These are phyloP conservation scores for Melanargia galathea DNA, from an alignment of 2,888 invertebrate genomes.

Conservation along the genomic window DNA sequence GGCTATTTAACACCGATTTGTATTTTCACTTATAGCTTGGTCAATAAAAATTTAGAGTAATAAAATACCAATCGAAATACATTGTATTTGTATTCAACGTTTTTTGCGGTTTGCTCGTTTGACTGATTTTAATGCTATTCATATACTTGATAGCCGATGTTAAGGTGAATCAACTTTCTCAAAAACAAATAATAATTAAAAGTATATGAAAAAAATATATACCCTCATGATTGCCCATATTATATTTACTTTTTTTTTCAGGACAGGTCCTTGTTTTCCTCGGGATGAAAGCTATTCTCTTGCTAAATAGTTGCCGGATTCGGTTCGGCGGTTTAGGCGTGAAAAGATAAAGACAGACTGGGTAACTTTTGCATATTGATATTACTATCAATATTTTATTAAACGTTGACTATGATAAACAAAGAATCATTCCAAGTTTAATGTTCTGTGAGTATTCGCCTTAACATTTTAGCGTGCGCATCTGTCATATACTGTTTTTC, in stretches of 20 bases:
- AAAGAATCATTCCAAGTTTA: not conserved
- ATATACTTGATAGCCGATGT: slow-evolving; percentile 24
- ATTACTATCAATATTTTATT: not conserved
- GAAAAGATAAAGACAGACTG: not conserved
- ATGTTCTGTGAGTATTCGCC: no score
- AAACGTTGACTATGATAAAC: no score
- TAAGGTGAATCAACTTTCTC: slow-evolving; percentile 5
- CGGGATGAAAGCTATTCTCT: no score
- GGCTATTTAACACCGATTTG: slow-evolving; percentile 55
- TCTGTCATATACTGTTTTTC: no score
- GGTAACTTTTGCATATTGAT: not conserved
- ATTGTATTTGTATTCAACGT: slow-evolving; percentile 37
- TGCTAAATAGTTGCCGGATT: no score
- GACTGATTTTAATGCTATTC: slow-evolving; percentile 42
- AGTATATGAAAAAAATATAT: no score
- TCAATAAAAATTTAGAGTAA: slow-evolving; percentile 44
- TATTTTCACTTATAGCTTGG: slow-evolving; percentile 44
- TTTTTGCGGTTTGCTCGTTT: slow-evolving; percentile 50
- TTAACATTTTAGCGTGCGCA: no score
- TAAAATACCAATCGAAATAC: slow-evolving; percentile 42
- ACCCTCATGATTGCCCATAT: no score
- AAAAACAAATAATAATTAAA: not conserved
- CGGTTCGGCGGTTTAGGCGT: no score
- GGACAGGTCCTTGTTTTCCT: no score
- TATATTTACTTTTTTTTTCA: not conserved